phyloP scores from a whole-genome alignment of 2,797 vertebrate species.

The Characodon lateralis region DNA sequence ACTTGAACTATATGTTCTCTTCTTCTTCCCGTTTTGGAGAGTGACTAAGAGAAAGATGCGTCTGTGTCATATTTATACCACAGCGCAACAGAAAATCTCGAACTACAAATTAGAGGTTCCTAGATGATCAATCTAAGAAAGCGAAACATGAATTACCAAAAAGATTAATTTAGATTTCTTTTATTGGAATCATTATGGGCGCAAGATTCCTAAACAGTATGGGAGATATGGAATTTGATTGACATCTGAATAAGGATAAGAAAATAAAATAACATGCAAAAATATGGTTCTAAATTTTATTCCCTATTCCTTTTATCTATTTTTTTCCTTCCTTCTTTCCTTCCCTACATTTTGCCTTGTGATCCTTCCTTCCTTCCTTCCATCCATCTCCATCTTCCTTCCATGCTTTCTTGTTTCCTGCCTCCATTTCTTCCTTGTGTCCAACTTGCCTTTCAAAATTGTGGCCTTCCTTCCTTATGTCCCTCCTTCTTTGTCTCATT shows the following conservation, averaged over 20 bases:
- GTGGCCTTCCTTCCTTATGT: not conserved
- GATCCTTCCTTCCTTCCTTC: not conserved
- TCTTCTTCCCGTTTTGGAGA: not conserved
- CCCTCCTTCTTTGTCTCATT: not conserved
- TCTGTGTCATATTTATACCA: not conserved
- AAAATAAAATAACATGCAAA: not conserved
- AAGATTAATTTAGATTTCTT: not conserved
- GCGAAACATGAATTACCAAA: not conserved
- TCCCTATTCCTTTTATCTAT: not conserved
- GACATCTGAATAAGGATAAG: not conserved
- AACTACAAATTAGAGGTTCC: not conserved
- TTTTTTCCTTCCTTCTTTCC: not conserved
- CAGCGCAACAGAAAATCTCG: too few species aligned
- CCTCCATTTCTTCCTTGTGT: not conserved
- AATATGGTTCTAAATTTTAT: not conserved
- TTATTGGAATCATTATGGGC: not conserved
- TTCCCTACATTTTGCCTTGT: not conserved
- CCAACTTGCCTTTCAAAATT: not conserved
- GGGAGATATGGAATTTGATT: not conserved
- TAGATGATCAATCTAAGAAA: not conserved
- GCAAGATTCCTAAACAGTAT: not conserved
- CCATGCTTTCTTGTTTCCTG: not conserved
- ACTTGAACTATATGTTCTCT: too few species aligned
- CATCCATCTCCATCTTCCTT: not conserved
- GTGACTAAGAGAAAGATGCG: not conserved